Evolutionary conservation across 2,888 invertebrate genomes (phyloP).

Genomic region (Acleris holmiana): DNA sequence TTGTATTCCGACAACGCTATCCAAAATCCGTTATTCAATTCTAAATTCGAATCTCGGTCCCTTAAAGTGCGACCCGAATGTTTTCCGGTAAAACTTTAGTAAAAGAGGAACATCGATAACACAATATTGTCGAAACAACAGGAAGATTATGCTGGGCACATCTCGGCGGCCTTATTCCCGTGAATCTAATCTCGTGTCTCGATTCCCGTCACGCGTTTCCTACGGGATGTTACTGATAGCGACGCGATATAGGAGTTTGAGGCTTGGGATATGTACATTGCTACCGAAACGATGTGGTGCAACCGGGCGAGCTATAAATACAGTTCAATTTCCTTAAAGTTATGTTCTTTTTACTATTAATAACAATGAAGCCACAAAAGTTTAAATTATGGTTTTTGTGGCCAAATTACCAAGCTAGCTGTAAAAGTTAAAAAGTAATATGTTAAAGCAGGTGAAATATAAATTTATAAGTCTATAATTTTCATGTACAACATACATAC

Average conservation of each 20-base stretch:
- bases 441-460: no score
- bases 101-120: conserved; percentile 53
- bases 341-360: no score
- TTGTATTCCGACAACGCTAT: neutral
- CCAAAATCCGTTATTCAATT: conserved; percentile 11
- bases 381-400: no score
- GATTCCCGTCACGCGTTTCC: conserved; percentile 75
- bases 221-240: conserved; percentile 74
- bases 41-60: conserved; percentile 17
- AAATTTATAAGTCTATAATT: no score
- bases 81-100: conserved; percentile 9
- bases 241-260: conserved; percentile 62
- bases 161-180: conserved; percentile 65
- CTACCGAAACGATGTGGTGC: neutral
- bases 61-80: conserved; percentile 22
- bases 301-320: neutral
- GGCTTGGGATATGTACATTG: conserved; percentile 38
- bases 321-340: no score
- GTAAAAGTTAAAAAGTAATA: no score
- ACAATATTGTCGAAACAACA: conserved; percentile 57
- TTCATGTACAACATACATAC: no score
- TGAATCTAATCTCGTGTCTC: conserved; percentile 53
- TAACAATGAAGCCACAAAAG: no score
- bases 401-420: no score
- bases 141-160: conserved; percentile 68